These are phyloP conservation scores for Petroica traversi DNA, from an alignment of 2,113 vertebrate species.

Conservation along the genomic window DNA sequence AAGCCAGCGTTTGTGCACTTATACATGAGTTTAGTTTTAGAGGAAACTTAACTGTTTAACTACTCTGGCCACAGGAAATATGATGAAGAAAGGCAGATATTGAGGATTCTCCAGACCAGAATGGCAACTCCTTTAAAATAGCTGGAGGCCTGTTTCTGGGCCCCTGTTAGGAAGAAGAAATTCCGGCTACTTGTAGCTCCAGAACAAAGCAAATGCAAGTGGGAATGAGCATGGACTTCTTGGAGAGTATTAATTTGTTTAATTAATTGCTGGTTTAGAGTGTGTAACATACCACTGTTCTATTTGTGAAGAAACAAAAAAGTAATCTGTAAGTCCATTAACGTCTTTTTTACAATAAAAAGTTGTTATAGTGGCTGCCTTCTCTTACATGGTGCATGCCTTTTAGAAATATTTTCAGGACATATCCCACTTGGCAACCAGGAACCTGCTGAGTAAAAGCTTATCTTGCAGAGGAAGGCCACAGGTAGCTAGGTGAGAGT, in stretches of 20 bases:
- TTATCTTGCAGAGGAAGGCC: not conserved
- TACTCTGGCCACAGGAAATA: not conserved
- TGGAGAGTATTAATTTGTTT: not conserved
- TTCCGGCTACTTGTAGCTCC: not conserved
- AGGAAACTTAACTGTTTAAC: not conserved
- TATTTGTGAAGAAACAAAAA: not conserved
- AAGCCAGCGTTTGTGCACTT: not conserved
- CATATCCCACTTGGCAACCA: not conserved
- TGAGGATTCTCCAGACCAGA: not conserved
- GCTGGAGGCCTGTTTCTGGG: not conserved
- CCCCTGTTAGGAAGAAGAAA: not conserved
- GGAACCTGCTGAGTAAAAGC: not conserved
- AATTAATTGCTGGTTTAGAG: not conserved
- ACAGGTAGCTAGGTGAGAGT: not conserved
- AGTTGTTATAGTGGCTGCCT: not conserved
- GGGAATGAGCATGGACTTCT: not conserved
- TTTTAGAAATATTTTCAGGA: not conserved
- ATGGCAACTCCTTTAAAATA: not conserved
- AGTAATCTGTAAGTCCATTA: not conserved
- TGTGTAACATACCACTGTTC: not conserved
- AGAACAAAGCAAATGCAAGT: not conserved
- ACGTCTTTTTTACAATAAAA: not conserved
- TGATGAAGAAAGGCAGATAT: not conserved
- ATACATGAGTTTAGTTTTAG: fast-evolving
- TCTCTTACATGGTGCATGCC: not conserved